Evolutionary conservation across 2,797 vertebrate species (phyloP).

Genomic region (Sebastolobus alascanus): DNA sequence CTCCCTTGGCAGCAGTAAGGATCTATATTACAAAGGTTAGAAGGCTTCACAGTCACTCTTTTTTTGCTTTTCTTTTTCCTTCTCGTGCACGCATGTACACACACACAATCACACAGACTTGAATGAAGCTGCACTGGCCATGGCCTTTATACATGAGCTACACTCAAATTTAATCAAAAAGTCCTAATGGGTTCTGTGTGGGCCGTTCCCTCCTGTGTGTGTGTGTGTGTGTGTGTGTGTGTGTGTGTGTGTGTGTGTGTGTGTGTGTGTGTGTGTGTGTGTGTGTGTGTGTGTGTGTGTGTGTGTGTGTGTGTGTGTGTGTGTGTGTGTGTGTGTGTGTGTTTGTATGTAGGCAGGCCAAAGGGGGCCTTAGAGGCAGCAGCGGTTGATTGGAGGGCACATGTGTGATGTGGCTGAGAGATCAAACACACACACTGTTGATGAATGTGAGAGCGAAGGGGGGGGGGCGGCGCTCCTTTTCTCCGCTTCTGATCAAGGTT

Average conservation of each 20-base stretch:
- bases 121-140: conserved; percentile 60
- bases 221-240: conserved; percentile 9
- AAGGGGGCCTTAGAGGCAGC: conserved; percentile 62
- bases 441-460: conserved; percentile 90
- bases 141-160: conserved; percentile 70
- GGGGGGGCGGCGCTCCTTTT: conserved; percentile 81
- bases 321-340: conserved; percentile 15
- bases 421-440: conserved; percentile 96
- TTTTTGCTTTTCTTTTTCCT: conserved; percentile 50
- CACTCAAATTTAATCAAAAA: conserved; percentile 88
- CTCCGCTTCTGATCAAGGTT: conserved; percentile 90
- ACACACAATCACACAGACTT: conserved; percentile 43
- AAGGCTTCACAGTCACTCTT: conserved; percentile 63
- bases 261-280: conserved; percentile 29
- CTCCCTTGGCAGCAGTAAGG: conserved; percentile 84
- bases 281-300: conserved; percentile 14
- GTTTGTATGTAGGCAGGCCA: conserved; percentile 45
- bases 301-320: conserved; percentile 29
- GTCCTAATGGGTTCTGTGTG: conserved; percentile 89
- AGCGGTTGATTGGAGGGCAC: conserved; percentile 83
- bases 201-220: conserved; percentile 81
- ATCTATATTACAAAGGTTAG: conserved; percentile 74
- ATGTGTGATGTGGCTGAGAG: conserved; percentile 95
- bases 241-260: conserved; percentile 32
- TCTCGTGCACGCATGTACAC: background rate